Base-by-base conservation (phyloP, 2,888 invertebrate species). In the Amphipyra tragopoginis region DNA sequence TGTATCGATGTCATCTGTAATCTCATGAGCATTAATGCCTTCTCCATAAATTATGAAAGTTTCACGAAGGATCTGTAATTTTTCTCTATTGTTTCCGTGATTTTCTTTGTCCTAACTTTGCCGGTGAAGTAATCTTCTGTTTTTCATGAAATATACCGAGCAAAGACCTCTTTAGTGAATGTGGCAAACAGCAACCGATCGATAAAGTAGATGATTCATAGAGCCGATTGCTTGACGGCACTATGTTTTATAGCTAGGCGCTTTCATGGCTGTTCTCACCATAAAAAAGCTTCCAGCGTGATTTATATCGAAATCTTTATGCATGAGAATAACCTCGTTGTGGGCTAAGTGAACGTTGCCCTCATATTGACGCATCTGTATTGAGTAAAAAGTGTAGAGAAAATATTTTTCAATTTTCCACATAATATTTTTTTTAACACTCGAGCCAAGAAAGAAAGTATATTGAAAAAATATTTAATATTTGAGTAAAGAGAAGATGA, bases 111-210 rank as follows among this genome's bases (percentile, higher is more conserved):
- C 5, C 5, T 4, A 29, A 29, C 5, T 29, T 29, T 29, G 5
- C 29, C 5, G 29, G 29, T 29, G 5, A 29, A 5, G 7, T 21
- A 21, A 21, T 21, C 21, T 29, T 29, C 29, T 29, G 42, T 49
- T 53, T 58, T 33, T 11, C 29, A 8, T 50, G 42, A 56, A 70
- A 72, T 54, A 14, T 26, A 44, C 34, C 21, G 14, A 15, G n/a
- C 72, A 54, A 65, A 70, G 79, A 78, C 81, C 77, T 72, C 76
- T 79, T 80, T 80, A 65, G 61, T 75, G 65, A 73, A 75, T 7
- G 71, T 77, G 80, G 64, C 78, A 76, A 75, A 80, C 55, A 75
- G 61, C 62, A 65, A 61, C 61, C 57, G 79, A 83, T 85, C 83
- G 77, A 83, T 83, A 77, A 53, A 66, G 68, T 65, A 67, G 75